Conservation (phyloP, 2,113 vertebrate species). For the Brienomyrus brachyistius region DNA sequence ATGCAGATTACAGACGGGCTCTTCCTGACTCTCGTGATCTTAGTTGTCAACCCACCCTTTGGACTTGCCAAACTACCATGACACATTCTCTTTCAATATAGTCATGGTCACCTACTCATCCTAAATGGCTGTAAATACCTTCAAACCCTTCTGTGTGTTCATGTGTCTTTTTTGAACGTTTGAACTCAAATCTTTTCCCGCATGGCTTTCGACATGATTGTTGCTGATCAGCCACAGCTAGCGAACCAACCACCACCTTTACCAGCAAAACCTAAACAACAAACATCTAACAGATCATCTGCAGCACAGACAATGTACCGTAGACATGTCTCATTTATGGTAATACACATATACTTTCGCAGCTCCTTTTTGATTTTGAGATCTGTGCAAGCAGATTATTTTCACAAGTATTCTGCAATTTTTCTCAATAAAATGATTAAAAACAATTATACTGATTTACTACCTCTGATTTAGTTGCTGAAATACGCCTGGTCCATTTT, state of each 20-base stretch:
- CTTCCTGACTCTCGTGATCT: slow-evolving; percentile 25
- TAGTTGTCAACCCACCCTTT: slow-evolving; percentile 31
- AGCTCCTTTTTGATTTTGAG: neutral
- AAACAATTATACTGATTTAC: neutral
- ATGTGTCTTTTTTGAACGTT: neutral
- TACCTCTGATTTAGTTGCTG: neutral
- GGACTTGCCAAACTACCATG: slow-evolving; percentile 25
- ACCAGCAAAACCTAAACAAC: neutral
- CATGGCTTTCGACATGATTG: neutral
- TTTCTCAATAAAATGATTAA: neutral
- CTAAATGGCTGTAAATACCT: neutral
- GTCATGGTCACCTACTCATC: slow-evolving; percentile 18
- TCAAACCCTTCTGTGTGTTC: too few species aligned
- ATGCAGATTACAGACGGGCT: slow-evolving; percentile 36
- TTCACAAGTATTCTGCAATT: neutral
- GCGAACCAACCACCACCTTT: neutral
- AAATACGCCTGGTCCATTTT: neutral
- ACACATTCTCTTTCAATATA: slow-evolving; percentile 24
- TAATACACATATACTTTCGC: neutral
- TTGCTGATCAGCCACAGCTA: neutral
- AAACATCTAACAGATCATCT: neutral
- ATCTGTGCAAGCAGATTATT: neutral
- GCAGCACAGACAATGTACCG: neutral
- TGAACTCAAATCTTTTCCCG: neutral
- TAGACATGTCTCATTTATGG: neutral